Percentiles rank a stretch among this genome's conserved stretches.
phyloP scores from a whole-genome alignment of 2,113 vertebrate species.

The Limanda limanda region DNA sequence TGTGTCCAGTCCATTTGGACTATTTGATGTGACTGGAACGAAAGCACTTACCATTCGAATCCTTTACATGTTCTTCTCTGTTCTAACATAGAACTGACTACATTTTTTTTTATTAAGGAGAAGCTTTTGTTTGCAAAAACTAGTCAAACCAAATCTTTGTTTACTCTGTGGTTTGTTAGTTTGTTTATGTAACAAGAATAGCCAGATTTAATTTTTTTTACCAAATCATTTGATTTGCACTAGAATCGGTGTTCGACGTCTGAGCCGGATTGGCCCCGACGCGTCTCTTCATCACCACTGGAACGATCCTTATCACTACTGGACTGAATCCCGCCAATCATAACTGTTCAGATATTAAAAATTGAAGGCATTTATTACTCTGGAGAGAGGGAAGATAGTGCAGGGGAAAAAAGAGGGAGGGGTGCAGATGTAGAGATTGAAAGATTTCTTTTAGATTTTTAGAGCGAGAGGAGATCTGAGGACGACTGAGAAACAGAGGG shows the following conservation, averaged over 20 bases:
- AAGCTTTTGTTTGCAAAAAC: slow-evolving; percentile 57
- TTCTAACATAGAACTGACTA: slow-evolving; percentile 49
- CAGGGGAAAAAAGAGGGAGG: slow-evolving; percentile 13
- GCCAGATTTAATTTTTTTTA: slow-evolving; percentile 38
- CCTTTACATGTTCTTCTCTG: slow-evolving; percentile 39
- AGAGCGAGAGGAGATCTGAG: slow-evolving; percentile 45
- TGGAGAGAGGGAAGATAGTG: slow-evolving; percentile 57
- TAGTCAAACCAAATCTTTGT: slow-evolving; percentile 70
- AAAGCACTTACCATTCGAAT: slow-evolving; percentile 60
- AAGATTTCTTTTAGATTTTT: slow-evolving; percentile 58
- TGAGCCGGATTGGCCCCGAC: slow-evolving; percentile 32
- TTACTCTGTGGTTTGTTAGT: slow-evolving; percentile 65
- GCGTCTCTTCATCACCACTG: slow-evolving; percentile 60
- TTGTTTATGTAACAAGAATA: slow-evolving; percentile 68
- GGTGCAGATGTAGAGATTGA: slow-evolving; percentile 37
- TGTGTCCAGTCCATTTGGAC: slow-evolving; percentile 51
- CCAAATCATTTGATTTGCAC: slow-evolving; percentile 75
- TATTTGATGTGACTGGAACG: slow-evolving; percentile 62
- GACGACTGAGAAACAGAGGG: slow-evolving; percentile 45
- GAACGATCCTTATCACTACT: slow-evolving; percentile 60
- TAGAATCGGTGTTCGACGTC: slow-evolving; percentile 56
- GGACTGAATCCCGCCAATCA: slow-evolving; percentile 62
- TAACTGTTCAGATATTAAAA: slow-evolving; percentile 70
- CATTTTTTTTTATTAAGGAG: slow-evolving; percentile 22
- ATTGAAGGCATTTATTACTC: slow-evolving; percentile 68